These are phyloP conservation scores for Crocuta crocuta DNA, from an alignment of 2,113 vertebrate species.

Conservation along the genomic window DNA sequence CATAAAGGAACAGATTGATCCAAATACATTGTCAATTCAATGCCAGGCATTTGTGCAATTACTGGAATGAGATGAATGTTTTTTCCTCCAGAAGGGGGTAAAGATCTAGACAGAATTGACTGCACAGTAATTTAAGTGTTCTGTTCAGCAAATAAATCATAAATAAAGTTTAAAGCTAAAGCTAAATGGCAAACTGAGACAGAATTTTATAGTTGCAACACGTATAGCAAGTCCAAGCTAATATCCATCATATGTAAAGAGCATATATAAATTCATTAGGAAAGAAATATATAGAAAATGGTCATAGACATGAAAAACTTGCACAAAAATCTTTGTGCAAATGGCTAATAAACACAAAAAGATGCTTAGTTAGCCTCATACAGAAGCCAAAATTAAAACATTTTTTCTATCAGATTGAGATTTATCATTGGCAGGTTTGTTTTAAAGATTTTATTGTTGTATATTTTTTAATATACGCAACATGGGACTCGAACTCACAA, in stretches of 20 bases:
- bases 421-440: neutral
- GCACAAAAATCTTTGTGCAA: neutral
- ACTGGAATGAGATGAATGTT: constrained; percentile 4
- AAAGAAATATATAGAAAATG: neutral
- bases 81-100: neutral
- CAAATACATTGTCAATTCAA: neutral
- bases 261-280: neutral
- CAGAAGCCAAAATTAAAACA: neutral
- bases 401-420: neutral
- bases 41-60: neutral
- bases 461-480: neutral
- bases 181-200: neutral
- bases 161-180: constrained; percentile 34
- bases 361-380: neutral
- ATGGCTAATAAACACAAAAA: neutral
- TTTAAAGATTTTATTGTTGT: neutral
- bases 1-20: neutral
- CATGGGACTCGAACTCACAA: neutral
- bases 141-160: neutral
- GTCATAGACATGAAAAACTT: neutral
- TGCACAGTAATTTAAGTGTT: neutral
- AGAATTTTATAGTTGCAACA: neutral
- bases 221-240: neutral
- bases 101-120: neutral
- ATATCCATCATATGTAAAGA: neutral